These are phyloP conservation scores for Pediacus dermestoides DNA, from an alignment of 2,888 invertebrate genomes.

Conservation along the genomic window DNA sequence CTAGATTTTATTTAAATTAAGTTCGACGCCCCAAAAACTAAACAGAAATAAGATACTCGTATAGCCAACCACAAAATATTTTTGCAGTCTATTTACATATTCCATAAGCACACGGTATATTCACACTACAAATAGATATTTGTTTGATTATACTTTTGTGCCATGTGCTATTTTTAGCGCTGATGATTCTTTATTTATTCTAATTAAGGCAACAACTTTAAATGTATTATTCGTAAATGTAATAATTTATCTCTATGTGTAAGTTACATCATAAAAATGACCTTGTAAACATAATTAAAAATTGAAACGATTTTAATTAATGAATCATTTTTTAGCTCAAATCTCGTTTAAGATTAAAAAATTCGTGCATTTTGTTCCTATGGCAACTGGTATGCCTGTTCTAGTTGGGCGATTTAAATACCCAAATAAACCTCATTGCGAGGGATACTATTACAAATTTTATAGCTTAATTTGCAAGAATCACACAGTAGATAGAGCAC, in stretches of 20 bases:
- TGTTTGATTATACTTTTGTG: neutral
- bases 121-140: neutral
- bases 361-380: too few species aligned
- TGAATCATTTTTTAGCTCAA: constrained; percentile 19
- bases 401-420: too few species aligned
- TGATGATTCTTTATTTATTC: constrained; percentile 20
- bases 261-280: constrained; percentile 22
- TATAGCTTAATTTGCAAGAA: too few species aligned
- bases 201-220: constrained; percentile 8
- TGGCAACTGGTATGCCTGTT: too few species aligned
- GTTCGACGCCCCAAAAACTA: too few species aligned
- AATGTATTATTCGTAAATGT: constrained; percentile 11
- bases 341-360: too few species aligned
- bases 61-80: too few species aligned
- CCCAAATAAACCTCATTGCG: too few species aligned
- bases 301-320: constrained; percentile 18
- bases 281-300: constrained; percentile 18
- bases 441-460: too few species aligned
- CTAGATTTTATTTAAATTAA: too few species aligned
- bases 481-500: too few species aligned
- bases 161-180: constrained; percentile 23
- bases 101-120: neutral
- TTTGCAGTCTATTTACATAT: constrained; percentile 1
- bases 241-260: constrained; percentile 11
- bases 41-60: too few species aligned